phyloP scores from a whole-genome alignment of 2,797 vertebrate species.

The Acrocephalus scirpaceus region DNA sequence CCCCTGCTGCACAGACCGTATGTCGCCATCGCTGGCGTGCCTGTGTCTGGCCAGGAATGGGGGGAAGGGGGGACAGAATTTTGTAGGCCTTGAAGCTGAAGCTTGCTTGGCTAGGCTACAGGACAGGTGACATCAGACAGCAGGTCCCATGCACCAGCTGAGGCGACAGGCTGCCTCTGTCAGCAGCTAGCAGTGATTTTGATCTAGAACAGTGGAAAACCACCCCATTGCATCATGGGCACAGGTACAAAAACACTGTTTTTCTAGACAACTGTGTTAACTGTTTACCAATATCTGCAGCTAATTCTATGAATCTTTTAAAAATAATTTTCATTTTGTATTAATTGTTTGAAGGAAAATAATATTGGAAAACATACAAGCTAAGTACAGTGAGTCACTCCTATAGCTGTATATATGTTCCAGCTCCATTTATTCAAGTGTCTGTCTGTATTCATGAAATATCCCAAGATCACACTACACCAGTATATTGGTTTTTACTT shows the following conservation, averaged over 20 bases:
- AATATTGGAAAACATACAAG: background rate
- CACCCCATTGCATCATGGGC: background rate
- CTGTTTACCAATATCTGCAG: background rate
- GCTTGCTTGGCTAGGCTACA: background rate
- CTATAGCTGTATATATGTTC: background rate
- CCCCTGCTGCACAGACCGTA: accelerated
- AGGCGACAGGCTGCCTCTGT: background rate
- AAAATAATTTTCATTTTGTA: background rate
- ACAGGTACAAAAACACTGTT: background rate
- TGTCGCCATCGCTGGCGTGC: background rate
- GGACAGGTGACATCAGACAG: background rate
- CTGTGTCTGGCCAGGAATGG: background rate
- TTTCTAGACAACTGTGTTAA: background rate
- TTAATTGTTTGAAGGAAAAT: background rate
- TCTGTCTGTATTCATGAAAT: background rate
- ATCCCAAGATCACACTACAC: background rate
- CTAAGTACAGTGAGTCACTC: background rate
- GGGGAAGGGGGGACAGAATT: too few relatives aligned
- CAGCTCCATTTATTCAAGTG: background rate
- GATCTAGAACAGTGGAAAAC: background rate
- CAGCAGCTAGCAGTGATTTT: background rate
- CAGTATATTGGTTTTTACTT: background rate
- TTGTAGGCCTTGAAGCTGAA: background rate
- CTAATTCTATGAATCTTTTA: background rate
- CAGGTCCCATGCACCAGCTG: background rate